Percentiles rank a stretch among this genome's conserved stretches.
Evolutionary conservation across 2,888 invertebrate species (phyloP).

Genomic region (Selenia dentaria): DNA sequence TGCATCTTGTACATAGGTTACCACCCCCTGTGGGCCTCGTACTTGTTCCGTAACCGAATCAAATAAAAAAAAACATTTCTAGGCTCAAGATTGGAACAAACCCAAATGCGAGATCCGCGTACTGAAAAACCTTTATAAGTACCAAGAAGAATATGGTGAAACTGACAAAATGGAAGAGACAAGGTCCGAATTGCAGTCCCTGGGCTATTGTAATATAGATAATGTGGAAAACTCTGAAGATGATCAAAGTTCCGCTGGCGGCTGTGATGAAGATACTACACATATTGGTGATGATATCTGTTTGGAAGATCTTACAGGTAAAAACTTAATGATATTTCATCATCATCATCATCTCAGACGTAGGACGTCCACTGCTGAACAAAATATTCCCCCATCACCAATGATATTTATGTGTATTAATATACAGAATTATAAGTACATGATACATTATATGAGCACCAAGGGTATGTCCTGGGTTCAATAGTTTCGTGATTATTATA

Average conservation of each 20-base stretch:
- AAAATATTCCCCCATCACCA: too few relatives aligned
- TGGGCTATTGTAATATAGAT: constrained; percentile 74
- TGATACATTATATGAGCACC: too few relatives aligned
- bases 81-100: constrained; percentile 80
- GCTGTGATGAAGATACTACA: constrained; percentile 83
- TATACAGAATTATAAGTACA: too few relatives aligned
- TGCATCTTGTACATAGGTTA: too few relatives aligned
- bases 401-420: too few relatives aligned
- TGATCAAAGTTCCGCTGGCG: constrained; percentile 74
- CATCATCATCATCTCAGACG: too few relatives aligned
- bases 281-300: constrained; percentile 89
- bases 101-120: constrained; percentile 85
- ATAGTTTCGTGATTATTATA: too few relatives aligned
- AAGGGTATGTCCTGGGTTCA: too few relatives aligned
- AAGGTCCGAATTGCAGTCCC: constrained; percentile 72
- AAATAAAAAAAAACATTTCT: constrained; percentile 23
- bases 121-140: constrained; percentile 80
- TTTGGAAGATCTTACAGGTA: constrained; percentile 89
- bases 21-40: too few relatives aligned
- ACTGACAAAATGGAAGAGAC: constrained; percentile 79
- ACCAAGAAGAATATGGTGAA: constrained; percentile 82
- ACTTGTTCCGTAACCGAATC: too few relatives aligned
- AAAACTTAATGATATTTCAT: too few relatives aligned
- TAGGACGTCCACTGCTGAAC: too few relatives aligned
- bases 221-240: constrained; percentile 78